Base-by-base conservation (phyloP, 2,113 vertebrate genomes). In the Gorsachius goisagi region DNA sequence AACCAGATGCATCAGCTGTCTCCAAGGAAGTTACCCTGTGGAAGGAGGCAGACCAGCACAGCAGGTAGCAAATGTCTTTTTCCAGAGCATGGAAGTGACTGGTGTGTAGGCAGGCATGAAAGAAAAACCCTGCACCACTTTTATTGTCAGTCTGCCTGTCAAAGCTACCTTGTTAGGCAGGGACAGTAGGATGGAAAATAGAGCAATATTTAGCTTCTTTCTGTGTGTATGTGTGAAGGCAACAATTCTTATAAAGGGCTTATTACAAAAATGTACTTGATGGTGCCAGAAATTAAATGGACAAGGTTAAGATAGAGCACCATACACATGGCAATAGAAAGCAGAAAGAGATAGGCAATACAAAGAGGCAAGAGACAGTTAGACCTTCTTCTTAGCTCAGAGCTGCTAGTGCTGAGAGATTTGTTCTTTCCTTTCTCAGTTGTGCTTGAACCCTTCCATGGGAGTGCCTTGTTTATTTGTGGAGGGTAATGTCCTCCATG, bases 31-130 rank as follows among this genome's bases (percentile, higher is more conserved):
- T 6, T 71, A 24, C 30, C 10, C 52, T 9, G 35, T 82, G 84
- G 91, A 89, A 82, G 23, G 58, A 94, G 72, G 60, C 87, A 73
- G 85, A 76, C 12, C 81, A 93, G 18, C 88, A 88, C 88, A 93
- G 93, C 91, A 90, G 90, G 90, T 23, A 95, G 85, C 20, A 89
- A 93, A 90, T 66, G 21, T 27, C 75, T 91, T 90, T 92, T 88
- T 76, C 67, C 63, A 77, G 82, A 64, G 55, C 55, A 3, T 55
- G 75, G 67, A 73, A 80, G 85, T 92, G 67, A 59, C 82, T 86
- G 88, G 50, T 86, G 90, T 77, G 78, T 93, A 88, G 90, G 92
- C 75, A 97, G 88, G 85, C 90, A 93, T 55, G 82, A 88, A 94
- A 67, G 47, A 73, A 94, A 79, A 87, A 8, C 32, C 66, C 55